Evolutionary conservation across 2,888 invertebrate genomes (phyloP), one percentile per base, ranked within the genome.

Genomic region (Limnephilus rhombicus): DNA sequence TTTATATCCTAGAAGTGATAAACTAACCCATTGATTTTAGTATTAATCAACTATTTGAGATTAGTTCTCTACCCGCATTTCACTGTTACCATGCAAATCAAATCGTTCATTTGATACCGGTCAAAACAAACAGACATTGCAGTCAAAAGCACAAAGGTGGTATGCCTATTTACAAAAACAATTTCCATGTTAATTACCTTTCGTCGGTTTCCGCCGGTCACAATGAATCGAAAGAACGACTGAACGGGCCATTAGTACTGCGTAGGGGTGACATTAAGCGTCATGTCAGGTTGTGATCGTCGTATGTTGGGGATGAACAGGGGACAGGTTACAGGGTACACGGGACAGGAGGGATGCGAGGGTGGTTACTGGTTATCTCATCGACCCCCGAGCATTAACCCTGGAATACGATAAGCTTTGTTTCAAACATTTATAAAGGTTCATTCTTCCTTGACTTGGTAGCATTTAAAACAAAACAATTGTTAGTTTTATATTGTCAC

Each of bases 271-370:
- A n/a, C 34, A 85, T 85, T 45, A 85, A 85, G 13, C 41, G n/a
- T 45, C 85, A 85, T 45, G 85, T 85, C 45, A 85, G n/a, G 45
- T 68, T 68, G 82, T 85, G 85, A 85, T 85, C 41, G 85, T 85
- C 85, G 82, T 82, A 82, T 82, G 82, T 82, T 34, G 82, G 82
- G 82, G 31, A 82, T 82, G 29, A 82, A 82, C 82, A 34, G 29
- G 34, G 34, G 34, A 24, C 85, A n/a, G 45, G 85, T 24, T 3
- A 37, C 37, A 37, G 45, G 85, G 41, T 3, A 37, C 37, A 37
- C 24, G 24, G 41, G 85, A n/a, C 31, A 41, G 45, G 2, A 81
- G 81, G 29, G 24, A 82, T 24, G 24, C 24, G 24, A 68, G 53
- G 53, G 53, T 68, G 53, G 53, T 68, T 68, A 68, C 53, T 24